Evolutionary conservation across 2,888 invertebrate genomes (phyloP).

Genomic region (Campoplex nolae): DNA sequence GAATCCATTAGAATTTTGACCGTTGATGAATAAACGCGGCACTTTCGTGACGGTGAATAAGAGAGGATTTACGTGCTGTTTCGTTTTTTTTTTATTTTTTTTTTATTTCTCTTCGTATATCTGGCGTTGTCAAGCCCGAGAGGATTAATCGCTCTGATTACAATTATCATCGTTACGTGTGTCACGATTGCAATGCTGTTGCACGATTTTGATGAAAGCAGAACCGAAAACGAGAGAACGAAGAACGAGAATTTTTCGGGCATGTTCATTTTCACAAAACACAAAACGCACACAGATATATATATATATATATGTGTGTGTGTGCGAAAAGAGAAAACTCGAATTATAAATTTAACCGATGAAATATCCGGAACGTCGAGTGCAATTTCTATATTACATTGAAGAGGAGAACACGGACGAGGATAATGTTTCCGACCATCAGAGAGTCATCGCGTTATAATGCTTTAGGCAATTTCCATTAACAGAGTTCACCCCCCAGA

Average conservation of each 20-base stretch:
- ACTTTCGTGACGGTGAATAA: background rate
- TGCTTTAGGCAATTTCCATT: conserved; percentile 43
- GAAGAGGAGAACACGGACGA: background rate
- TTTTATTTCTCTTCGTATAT: background rate
- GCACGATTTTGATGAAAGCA: background rate
- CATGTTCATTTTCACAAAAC: background rate
- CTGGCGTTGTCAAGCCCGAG: conserved; percentile 20
- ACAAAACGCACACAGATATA: background rate
- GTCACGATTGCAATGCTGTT: background rate
- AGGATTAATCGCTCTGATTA: conserved; percentile 51
- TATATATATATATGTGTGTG: too few relatives aligned
- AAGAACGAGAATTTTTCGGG: background rate
- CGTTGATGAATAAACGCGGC: conserved; percentile 1
- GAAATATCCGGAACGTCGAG: conserved; percentile 21
- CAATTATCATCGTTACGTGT: conserved; percentile 45
- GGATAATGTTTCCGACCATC: conserved; percentile 36
- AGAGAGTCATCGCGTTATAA: conserved; percentile 52
- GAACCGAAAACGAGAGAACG: background rate
- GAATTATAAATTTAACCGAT: conserved; percentile 25
- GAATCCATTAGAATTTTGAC: conserved; percentile 4
- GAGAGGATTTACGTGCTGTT: too few relatives aligned
- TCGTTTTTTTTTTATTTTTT: background rate
- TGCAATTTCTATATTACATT: background rate
- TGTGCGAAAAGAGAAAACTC: background rate
- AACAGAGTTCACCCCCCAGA: conserved; percentile 18